phyloP scores from a whole-genome alignment of 2,888 invertebrate genomes.

The Caenorhabditis sp. region DNA sequence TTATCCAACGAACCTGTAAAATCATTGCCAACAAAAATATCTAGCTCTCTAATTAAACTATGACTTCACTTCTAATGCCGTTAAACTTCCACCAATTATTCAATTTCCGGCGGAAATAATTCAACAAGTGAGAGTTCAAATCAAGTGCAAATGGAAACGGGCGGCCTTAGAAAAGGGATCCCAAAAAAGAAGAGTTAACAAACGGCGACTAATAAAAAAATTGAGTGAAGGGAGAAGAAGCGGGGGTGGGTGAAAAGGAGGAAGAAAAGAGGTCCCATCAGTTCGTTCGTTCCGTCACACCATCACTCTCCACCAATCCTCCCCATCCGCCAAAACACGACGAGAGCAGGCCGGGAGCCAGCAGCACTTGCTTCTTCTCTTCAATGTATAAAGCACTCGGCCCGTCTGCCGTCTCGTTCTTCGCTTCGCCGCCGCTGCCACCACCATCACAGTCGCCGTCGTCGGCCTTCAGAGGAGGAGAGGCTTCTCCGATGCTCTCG shows the following conservation, averaged over 20 bases:
- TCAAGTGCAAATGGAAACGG: conserved; percentile 29
- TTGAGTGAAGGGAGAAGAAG: conserved; percentile 27
- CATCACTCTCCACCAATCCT: conserved; percentile 61
- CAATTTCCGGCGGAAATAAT: background rate
- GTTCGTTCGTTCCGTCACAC: conserved; percentile 61
- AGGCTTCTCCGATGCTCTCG: conserved; percentile 49
- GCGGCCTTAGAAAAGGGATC: conserved; percentile 4
- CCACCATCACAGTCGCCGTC: conserved; percentile 36
- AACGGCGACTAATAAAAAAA: conserved; percentile 56
- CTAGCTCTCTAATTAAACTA: too few relatives aligned
- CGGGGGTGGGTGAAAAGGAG: conserved; percentile 12
- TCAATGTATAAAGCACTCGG: conserved; percentile 60
- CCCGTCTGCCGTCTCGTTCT: conserved; percentile 57
- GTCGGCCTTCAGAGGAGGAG: conserved; percentile 36
- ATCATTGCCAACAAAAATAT: too few relatives aligned
- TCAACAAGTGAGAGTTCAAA: conserved; percentile 17
- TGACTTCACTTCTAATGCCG: background rate
- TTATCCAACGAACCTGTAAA: too few relatives aligned
- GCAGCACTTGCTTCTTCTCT: conserved; percentile 49
- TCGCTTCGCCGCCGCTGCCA: conserved; percentile 31
- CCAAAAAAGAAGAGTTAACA: conserved; percentile 24
- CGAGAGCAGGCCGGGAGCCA: conserved; percentile 40
- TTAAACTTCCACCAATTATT: background rate
- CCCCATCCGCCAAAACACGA: conserved; percentile 63
- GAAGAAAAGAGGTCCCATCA: conserved; percentile 24